Base-by-base conservation (phyloP, 2,797 vertebrate species). In the Antennarius maculatus region DNA sequence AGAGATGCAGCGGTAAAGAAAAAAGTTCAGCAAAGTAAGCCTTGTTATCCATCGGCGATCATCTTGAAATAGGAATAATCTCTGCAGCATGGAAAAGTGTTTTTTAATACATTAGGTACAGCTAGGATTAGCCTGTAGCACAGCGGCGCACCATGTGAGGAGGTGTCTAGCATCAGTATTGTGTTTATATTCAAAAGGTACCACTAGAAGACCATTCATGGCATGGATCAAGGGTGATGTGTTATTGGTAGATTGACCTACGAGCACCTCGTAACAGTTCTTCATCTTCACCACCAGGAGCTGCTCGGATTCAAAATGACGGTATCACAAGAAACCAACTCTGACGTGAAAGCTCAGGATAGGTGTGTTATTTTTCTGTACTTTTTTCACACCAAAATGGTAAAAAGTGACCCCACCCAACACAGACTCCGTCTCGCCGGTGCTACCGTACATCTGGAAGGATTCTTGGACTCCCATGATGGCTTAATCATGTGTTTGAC, bases 401-500 rank as follows among this genome's bases (percentile, higher is more conserved):
- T 49, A 67, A 74, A 77, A 84, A 80, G 66, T 41, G 46, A 64
- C 59, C 47, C 16, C 42, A 18, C 31, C n/a, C 17, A 82, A 53
- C 62, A 4, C 6, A 66, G 75, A 67, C 62, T 88, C 70, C 82
- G 87, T 88, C 86, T 85, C 15, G 0, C 29, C 5, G 41, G 74
- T 78, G 83, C 66, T 53, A 0, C 18, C 2, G 45, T 47, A 43
- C 67, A 72, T 86, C 66, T 77, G 77, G 72, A 81, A 59, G 65
- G 66, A 27, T 61, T 68, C 76, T 79, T 78, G 74, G 53, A 81
- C 85, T 70, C 83, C 79, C 43, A n/a, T 53, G 81, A 81, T 34
- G 18, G 62, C 65, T 68, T 84, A 84, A 91, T 90, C 73, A 76
- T 66, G 66, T 65, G 80, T 83, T 88, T 86, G 84, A 86, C 84